These are phyloP conservation scores for Villa cingulata DNA, from an alignment of 2,888 invertebrate genomes.

Conservation along the genomic window DNA sequence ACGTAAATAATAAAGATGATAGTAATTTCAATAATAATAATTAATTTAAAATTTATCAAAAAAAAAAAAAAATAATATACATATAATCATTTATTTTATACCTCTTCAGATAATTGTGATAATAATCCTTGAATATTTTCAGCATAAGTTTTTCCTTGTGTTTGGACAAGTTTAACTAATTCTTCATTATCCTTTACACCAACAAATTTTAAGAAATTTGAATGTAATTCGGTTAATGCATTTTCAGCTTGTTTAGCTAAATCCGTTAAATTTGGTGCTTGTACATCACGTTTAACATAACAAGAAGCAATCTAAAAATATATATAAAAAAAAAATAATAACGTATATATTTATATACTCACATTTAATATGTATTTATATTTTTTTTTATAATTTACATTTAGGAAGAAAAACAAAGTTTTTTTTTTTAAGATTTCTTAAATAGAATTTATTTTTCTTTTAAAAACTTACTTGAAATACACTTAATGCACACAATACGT, in stretches of 20 bases:
- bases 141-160: conserved; percentile 6
- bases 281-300: conserved; percentile 6
- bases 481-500: not conserved
- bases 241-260: conserved; percentile 10
- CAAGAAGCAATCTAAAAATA: conserved; percentile 1
- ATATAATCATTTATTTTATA: not conserved
- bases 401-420: not conserved
- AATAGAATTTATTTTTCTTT: too few relatives aligned
- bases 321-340: not conserved
- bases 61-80: too few relatives aligned
- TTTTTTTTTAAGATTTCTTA: too few relatives aligned
- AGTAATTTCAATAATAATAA: too few relatives aligned
- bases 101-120: conserved; percentile 7
- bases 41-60: too few relatives aligned
- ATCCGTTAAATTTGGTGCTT: conserved; percentile 4
- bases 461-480: conserved; percentile 1
- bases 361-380: not conserved
- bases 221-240: conserved; percentile 6
- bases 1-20: not conserved
- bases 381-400: too few relatives aligned
- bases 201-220: conserved; percentile 8
- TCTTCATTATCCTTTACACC: conserved; percentile 10
- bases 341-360: not conserved
- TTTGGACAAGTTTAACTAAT: conserved; percentile 2
- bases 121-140: conserved; percentile 7